These are phyloP conservation scores for Dromiciops gliroides DNA, from an alignment of 2,113 vertebrate species.

Conservation along the genomic window DNA sequence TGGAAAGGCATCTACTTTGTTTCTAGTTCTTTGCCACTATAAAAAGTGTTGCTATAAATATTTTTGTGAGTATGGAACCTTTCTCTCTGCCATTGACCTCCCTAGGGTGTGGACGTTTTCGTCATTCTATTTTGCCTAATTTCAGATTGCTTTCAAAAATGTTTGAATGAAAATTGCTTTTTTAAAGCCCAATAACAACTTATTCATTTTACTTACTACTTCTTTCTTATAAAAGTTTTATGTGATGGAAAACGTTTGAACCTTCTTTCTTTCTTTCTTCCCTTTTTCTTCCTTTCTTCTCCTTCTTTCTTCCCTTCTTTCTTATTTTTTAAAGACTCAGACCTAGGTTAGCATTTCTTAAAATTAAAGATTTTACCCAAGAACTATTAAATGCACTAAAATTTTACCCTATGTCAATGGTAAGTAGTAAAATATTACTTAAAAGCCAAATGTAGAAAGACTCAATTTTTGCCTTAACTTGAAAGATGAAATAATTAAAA, in stretches of 20 bases:
- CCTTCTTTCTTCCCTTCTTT: background rate
- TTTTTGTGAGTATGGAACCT: background rate
- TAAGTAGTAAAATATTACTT: background rate
- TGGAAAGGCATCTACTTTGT: background rate
- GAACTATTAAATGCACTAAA: background rate
- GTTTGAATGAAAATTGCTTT: background rate
- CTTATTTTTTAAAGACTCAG: background rate
- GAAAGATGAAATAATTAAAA: background rate
- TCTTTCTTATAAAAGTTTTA: background rate
- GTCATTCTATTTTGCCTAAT: background rate
- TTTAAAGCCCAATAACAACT: background rate
- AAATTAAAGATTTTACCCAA: background rate
- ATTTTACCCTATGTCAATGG: background rate
- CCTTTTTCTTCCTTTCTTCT: no score
- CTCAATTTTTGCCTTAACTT: background rate
- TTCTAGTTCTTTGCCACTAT: background rate
- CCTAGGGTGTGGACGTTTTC: background rate
- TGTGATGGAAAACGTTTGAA: background rate
- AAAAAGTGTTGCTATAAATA: background rate
- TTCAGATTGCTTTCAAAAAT: background rate
- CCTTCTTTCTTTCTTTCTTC: no score
- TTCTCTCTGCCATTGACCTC: background rate
- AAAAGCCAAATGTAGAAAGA: background rate
- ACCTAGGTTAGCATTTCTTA: background rate
- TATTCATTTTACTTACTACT: background rate